Evolutionary conservation across 2,888 invertebrate species (phyloP), one percentile per base, ranked within the genome.

Genomic region (Hoplodrina ambigua): DNA sequence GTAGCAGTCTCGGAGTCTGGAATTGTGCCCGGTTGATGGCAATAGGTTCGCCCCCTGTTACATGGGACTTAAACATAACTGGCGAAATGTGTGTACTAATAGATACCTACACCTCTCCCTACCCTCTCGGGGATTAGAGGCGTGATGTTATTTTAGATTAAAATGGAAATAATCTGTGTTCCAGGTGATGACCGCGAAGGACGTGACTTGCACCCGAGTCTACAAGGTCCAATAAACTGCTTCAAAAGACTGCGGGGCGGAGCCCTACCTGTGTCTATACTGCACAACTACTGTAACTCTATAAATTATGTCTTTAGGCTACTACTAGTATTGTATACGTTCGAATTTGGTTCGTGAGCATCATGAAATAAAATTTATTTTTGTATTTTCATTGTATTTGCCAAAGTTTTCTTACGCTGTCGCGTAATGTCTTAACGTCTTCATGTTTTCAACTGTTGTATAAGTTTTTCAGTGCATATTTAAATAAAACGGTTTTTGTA

Each of bases 121-220:
- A 25, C 1, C 25, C 25, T 2, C 2, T 25, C 2, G 25, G 2
- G 25, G 25, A 25, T 25, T 25, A 25, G 4, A 37, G 37, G 13
- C 44, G 44, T 44, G 4, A 44, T 44, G 44, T 25, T 25, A 25
- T 5, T 0, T 6, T 6, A 33, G 33, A 37, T 37, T 37, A 37
- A 37, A 37, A 37, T 37, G 7, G 1, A 46, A 15, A 46, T 17
- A 2, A 4, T 46, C 0, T 46, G 17, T 85, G 77, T 86, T 81
- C 92, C 96, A 98, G 98, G 96, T 97, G 33, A 97, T 98, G 96
- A 97, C 97, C 59, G 97, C 97, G 20, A 97, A 97, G 86, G 97
- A 97, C 86, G 96, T 98, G 58, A 97, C 97, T 75, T 97, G 97
- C 94, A 97, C 97, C 87, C 95, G 98, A 88, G 92, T 97, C 81